These are phyloP conservation scores for Trisateles emortualis DNA, from an alignment of 2,888 invertebrate genomes.

Conservation along the genomic window DNA sequence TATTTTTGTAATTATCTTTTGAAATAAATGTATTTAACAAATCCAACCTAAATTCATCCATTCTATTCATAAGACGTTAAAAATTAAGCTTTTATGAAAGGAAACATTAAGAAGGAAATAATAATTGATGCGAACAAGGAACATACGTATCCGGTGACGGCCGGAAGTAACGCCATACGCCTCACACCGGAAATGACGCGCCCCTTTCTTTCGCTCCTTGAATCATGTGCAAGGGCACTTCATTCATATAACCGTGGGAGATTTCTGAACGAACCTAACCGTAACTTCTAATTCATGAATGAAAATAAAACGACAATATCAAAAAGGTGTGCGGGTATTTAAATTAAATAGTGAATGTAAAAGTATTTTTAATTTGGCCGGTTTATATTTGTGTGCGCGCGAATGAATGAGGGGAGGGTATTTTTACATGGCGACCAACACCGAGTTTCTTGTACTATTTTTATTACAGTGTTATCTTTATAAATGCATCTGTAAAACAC, in stretches of 20 bases:
- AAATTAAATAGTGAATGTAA: slow-evolving; percentile 62
- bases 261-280: slow-evolving; percentile 68
- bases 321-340: slow-evolving; percentile 57
- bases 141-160: slow-evolving; percentile 78
- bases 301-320: slow-evolving; percentile 69
- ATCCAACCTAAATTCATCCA: background rate
- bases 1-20: too few relatives aligned
- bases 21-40: too few relatives aligned
- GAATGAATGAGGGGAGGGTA: slow-evolving; percentile 68
- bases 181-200: slow-evolving; percentile 78
- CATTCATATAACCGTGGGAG: slow-evolving; percentile 80
- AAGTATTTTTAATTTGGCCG: slow-evolving; percentile 59
- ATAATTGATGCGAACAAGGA: slow-evolving; percentile 80
- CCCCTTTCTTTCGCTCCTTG: slow-evolving; percentile 78
- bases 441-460: slow-evolving; percentile 58
- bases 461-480: slow-evolving; percentile 48
- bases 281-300: slow-evolving; percentile 76
- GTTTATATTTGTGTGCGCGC: slow-evolving; percentile 53
- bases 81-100: slow-evolving; percentile 62
- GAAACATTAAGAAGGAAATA: slow-evolving; percentile 81
- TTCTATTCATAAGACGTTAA: slow-evolving; percentile 44
- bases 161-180: slow-evolving; percentile 80
- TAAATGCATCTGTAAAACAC: slow-evolving; percentile 28
- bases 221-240: slow-evolving; percentile 59
- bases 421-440: slow-evolving; percentile 67